Evolutionary conservation across 2,113 vertebrate species (phyloP).

Genomic region (Solea solea): DNA sequence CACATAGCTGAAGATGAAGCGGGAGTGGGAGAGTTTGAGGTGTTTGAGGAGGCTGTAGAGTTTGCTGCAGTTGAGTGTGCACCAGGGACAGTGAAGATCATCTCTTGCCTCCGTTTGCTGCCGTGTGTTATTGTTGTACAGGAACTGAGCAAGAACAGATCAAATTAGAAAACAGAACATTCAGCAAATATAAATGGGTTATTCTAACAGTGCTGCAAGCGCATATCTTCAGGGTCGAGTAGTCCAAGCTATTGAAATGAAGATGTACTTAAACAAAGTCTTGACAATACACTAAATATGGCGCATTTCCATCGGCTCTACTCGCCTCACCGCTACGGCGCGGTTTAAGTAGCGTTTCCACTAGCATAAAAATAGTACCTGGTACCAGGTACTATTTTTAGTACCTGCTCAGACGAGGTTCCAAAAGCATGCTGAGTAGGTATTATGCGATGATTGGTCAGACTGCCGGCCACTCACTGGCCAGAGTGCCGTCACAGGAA

Average conservation of each 20-base stretch:
- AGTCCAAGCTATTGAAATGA: too few relatives aligned
- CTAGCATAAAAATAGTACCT: too few relatives aligned
- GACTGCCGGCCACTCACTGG: too few relatives aligned
- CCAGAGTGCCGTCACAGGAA: too few relatives aligned
- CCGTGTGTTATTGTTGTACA: constrained; percentile 97
- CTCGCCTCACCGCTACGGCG: too few relatives aligned
- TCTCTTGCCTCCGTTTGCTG: constrained; percentile 97
- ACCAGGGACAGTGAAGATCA: constrained; percentile 97
- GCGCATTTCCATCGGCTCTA: too few relatives aligned
- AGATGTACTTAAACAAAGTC: neutral
- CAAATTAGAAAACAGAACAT: constrained; percentile 2
- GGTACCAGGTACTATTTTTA: too few relatives aligned
- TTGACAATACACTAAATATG: neutral
- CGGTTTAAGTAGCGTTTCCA: too few relatives aligned
- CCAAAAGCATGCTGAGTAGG: too few relatives aligned
- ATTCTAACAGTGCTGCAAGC: neutral
- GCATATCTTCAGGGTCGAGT: neutral
- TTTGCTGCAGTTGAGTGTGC: constrained; percentile 96
- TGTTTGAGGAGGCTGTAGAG: constrained; percentile 98
- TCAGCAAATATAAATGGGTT: constrained; percentile 12
- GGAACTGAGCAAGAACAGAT: constrained; percentile 82
- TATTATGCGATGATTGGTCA: too few relatives aligned
- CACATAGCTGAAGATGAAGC: constrained; percentile 99
- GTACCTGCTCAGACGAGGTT: too few relatives aligned
- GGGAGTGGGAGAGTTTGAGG: constrained; percentile 97